Evolutionary conservation across 2,797 vertebrate species (phyloP).

Genomic region (Tympanoctomys barrerae): DNA sequence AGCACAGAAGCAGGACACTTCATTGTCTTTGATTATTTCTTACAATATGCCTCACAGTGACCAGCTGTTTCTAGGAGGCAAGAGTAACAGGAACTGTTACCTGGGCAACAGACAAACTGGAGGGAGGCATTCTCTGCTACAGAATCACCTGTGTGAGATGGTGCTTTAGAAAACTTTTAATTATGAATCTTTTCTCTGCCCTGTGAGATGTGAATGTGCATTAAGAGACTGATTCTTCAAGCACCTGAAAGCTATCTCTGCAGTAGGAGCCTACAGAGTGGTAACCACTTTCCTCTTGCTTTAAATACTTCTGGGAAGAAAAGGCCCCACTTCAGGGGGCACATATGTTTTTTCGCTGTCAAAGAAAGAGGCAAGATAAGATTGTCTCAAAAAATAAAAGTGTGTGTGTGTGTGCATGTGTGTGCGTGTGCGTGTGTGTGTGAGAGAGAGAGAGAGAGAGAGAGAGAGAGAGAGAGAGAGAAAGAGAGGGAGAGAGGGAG

Average conservation of each 20-base stretch:
- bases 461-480: too few species aligned
- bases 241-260: not conserved
- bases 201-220: not conserved
- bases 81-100: not conserved
- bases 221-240: not conserved
- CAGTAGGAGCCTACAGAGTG: not conserved
- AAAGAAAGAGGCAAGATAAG: not conserved
- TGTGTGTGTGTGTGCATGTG: too few species aligned
- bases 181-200: not conserved
- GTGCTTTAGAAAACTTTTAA: not conserved
- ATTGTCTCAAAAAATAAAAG: not conserved
- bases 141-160: not conserved
- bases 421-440: too few species aligned
- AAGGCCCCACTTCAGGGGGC: not conserved
- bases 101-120: not conserved
- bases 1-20: not conserved
- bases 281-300: not conserved
- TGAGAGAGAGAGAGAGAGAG: too few species aligned
- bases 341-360: too few species aligned
- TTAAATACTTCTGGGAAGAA: not conserved
- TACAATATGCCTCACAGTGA: not conserved
- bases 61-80: not conserved
- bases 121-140: not conserved
- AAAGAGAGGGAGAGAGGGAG: too few species aligned
- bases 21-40: not conserved